These are phyloP conservation scores for Oscheius sp. DNA, from an alignment of 2,888 invertebrate genomes.

Conservation along the genomic window DNA sequence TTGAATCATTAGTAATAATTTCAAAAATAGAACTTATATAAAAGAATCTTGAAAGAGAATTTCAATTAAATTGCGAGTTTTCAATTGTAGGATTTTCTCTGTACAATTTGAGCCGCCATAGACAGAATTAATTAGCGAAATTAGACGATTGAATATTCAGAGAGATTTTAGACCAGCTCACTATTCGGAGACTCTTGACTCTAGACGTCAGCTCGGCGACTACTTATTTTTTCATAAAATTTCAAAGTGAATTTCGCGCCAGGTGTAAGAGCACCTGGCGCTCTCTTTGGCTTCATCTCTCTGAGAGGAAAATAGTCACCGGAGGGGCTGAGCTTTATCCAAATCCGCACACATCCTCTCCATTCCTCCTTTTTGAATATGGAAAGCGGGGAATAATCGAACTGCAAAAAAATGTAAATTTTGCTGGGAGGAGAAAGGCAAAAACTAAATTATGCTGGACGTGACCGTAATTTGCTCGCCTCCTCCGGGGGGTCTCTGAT, in stretches of 20 bases:
- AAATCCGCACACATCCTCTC: background rate
- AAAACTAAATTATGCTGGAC: too few relatives aligned
- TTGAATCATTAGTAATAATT: too few relatives aligned
- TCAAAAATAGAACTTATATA: too few relatives aligned
- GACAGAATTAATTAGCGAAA: too few relatives aligned
- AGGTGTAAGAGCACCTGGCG: background rate
- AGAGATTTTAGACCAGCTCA: too few relatives aligned
- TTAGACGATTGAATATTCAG: too few relatives aligned
- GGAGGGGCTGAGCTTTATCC: background rate
- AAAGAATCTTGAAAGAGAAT: too few relatives aligned
- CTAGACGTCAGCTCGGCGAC: background rate
- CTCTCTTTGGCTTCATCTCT: background rate
- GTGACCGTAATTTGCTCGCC: background rate
- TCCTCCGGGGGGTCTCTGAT: background rate
- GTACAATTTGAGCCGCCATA: too few relatives aligned
- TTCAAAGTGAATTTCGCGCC: slow-evolving; percentile 16
- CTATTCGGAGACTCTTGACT: background rate
- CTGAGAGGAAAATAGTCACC: background rate
- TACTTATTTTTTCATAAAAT: slow-evolving; percentile 11
- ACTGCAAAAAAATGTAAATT: too few relatives aligned
- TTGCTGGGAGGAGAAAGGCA: too few relatives aligned
- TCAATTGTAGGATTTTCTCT: too few relatives aligned
- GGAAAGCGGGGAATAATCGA: background rate
- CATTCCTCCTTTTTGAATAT: background rate
- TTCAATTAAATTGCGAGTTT: too few relatives aligned